Percentiles rank a stretch among this genome's conserved stretches.
phyloP scores from a whole-genome alignment of 2,113 vertebrate genomes.

The Prunella fulvescens region DNA sequence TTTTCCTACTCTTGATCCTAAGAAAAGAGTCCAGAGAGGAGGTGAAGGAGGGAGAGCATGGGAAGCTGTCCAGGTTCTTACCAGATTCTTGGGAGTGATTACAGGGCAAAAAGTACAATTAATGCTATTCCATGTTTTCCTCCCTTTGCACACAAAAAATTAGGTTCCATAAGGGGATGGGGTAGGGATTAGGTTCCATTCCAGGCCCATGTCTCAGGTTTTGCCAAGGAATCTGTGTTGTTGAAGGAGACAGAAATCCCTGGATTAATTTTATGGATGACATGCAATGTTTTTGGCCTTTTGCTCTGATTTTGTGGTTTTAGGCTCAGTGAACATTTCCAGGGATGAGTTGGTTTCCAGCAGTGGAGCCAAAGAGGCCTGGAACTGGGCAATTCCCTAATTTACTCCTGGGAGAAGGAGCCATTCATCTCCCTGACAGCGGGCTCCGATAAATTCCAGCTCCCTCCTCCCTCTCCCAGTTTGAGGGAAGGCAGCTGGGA shows the following conservation, averaged over 20 bases:
- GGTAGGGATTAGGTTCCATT: background rate
- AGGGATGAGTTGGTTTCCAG: background rate
- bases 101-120: background rate
- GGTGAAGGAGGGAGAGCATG: background rate
- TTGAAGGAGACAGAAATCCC: background rate
- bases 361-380: background rate
- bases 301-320: background rate
- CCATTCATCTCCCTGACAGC: conserved; percentile 47
- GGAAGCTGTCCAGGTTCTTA: background rate
- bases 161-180: background rate
- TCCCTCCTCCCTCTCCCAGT: conserved; percentile 13
- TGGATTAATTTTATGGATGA: background rate
- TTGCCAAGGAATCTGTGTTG: background rate
- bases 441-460: background rate
- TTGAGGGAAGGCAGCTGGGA: conserved; percentile 38
- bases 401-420: conserved; percentile 21
- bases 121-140: background rate
- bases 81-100: background rate
- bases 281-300: background rate
- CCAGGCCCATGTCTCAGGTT: background rate
- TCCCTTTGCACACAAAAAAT: background rate
- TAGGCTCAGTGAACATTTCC: background rate
- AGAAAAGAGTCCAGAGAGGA: background rate
- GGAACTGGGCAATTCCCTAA: background rate
- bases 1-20: background rate